Conservation (phyloP, 2,888 invertebrate species). For the Syrphus vitripennis region DNA sequence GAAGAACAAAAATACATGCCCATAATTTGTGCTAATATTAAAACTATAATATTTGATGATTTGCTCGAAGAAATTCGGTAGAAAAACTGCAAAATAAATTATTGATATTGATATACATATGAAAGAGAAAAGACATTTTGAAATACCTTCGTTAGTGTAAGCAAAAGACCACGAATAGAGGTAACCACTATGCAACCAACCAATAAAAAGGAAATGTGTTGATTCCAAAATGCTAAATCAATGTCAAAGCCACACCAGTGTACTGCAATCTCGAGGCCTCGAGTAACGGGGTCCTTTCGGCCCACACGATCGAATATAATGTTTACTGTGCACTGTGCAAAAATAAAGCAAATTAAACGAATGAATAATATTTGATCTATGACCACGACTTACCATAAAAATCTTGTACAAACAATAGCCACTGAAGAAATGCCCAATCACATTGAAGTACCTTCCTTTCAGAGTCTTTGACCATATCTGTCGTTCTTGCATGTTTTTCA, state of each 20-base stretch:
- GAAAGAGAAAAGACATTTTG: too few species aligned
- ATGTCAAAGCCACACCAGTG: slow-evolving; percentile 98
- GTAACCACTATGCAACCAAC: slow-evolving; percentile 99
- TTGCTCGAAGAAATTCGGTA: slow-evolving; percentile 99
- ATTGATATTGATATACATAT: too few species aligned
- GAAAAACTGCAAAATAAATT: slow-evolving; percentile 90
- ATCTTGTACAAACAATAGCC: slow-evolving; percentile 99
- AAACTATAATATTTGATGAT: slow-evolving; percentile 98
- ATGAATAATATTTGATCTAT: too few species aligned
- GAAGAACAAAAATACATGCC: slow-evolving; percentile 99
- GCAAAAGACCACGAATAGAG: slow-evolving; percentile 96
- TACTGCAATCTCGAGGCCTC: slow-evolving; percentile 97
- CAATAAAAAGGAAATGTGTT: slow-evolving; percentile 97
- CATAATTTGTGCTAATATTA: slow-evolving; percentile 99
- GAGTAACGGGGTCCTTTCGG: slow-evolving; percentile 98
- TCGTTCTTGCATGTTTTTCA: slow-evolving; percentile 94
- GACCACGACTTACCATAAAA: slow-evolving; percentile 96
- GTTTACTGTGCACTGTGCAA: slow-evolving; percentile 94
- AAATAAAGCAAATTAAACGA: neutral
- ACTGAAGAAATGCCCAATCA: slow-evolving; percentile 98
- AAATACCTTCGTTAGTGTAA: slow-evolving; percentile 96
- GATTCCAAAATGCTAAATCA: slow-evolving; percentile 99
- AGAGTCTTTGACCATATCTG: slow-evolving; percentile 97
- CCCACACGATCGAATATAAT: slow-evolving; percentile 99
- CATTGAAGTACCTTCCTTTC: slow-evolving; percentile 99